phyloP scores from a whole-genome alignment of 2,888 invertebrate genomes.

The Lamproptera curius region DNA sequence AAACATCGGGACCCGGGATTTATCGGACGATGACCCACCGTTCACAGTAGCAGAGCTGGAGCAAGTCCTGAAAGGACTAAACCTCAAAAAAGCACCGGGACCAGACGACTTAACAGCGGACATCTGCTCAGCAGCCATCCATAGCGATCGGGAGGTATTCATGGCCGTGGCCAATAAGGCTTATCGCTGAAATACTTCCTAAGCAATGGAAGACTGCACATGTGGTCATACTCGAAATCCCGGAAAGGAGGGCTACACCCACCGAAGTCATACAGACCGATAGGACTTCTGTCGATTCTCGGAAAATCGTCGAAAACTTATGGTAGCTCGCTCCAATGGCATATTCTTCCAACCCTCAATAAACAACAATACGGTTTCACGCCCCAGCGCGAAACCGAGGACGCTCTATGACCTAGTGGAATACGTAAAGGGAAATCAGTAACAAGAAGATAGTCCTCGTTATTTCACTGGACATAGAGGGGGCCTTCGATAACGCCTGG shows the following conservation, averaged over 20 bases:
- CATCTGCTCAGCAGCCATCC: constrained; percentile 25
- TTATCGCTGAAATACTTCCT: constrained; percentile 24
- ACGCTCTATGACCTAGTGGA: neutral
- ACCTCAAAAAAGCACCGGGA: constrained; percentile 28
- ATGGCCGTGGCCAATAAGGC: constrained; percentile 21
- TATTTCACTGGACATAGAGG: neutral
- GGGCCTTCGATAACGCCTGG: neutral
- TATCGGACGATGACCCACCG: constrained; percentile 14
- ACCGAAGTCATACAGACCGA: constrained; percentile 24
- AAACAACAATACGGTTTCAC: neutral
- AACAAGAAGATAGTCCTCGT: neutral
- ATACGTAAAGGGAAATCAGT: neutral
- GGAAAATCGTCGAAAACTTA: constrained; percentile 23
- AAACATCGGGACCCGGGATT: constrained; percentile 18
- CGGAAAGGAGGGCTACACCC: neutral
- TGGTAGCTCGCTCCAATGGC: constrained; percentile 16
- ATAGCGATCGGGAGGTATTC: neutral
- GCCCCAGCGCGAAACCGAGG: neutral
- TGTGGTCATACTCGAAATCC: neutral
- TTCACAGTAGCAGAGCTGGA: constrained; percentile 19
- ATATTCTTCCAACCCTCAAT: neutral
- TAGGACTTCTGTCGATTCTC: constrained; percentile 26
- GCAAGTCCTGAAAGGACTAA: constrained; percentile 2
- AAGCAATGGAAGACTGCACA: neutral
- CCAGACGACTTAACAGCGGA: constrained; percentile 29